phyloP scores from a whole-genome alignment of 1,140 invertebrate genomes.

The Atta cephalotes region DNA sequence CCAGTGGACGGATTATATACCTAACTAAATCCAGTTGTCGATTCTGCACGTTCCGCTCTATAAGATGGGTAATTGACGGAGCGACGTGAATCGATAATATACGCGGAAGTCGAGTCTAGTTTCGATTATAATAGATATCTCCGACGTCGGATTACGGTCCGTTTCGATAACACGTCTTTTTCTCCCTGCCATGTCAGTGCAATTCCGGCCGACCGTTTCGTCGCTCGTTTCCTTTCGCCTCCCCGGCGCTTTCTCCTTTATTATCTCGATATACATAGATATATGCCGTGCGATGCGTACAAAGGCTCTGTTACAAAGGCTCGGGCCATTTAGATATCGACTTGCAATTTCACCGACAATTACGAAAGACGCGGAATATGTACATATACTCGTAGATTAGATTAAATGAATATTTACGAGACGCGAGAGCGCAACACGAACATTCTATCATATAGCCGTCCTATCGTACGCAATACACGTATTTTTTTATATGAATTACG shows the following conservation, averaged over 20 bases:
- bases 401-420: constrained; percentile 79
- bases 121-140: constrained; percentile 49
- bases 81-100: constrained; percentile 59
- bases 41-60: constrained; percentile 50
- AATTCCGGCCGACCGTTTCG: constrained; percentile 16
- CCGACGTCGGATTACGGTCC: constrained; percentile 32
- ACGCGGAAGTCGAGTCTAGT: constrained; percentile 8
- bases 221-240: constrained; percentile 1
- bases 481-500: constrained; percentile 55
- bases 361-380: constrained; percentile 75
- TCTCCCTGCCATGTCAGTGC: background rate
- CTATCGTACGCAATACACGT: constrained; percentile 30
- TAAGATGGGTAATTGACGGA: constrained; percentile 64
- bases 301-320: constrained; percentile 19
- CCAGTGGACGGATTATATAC: constrained; percentile 37
- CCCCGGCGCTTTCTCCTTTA: background rate
- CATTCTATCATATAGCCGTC: background rate
- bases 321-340: constrained; percentile 75
- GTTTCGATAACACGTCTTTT: constrained; percentile 22
- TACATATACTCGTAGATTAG: constrained; percentile 72
- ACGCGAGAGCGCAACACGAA: constrained; percentile 20
- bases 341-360: constrained; percentile 77
- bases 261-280: constrained; percentile 51
- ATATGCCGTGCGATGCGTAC: constrained; percentile 38
- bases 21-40: constrained; percentile 53